A percentile compares a stretch with the other conserved stretches of the same genome.
Evolutionary conservation across 2,888 invertebrate species (phyloP).

Genomic region (Leptopilina syphax): DNA sequence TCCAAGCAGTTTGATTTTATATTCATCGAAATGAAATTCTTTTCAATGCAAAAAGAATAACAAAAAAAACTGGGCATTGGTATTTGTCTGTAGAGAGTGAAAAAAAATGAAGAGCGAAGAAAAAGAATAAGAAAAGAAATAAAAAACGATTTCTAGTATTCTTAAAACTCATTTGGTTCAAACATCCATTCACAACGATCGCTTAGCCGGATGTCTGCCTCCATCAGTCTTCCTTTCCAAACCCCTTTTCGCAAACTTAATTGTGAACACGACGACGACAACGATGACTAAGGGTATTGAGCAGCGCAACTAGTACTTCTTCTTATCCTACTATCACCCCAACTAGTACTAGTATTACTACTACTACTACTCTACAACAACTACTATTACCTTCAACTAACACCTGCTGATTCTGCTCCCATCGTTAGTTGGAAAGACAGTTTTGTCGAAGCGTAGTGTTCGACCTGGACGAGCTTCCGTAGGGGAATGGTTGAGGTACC

Average conservation of each 20-base stretch:
- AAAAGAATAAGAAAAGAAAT: background rate
- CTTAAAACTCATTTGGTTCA: slow-evolving; percentile 28
- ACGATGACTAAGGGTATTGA: background rate
- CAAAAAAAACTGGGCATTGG: slow-evolving; percentile 2
- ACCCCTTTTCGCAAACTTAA: slow-evolving; percentile 36
- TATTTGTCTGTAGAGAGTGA: background rate
- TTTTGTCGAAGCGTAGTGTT: slow-evolving; percentile 28
- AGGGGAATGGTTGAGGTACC: slow-evolving; percentile 16
- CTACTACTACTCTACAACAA: slow-evolving; percentile 6
- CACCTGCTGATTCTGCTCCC: slow-evolving; percentile 20
- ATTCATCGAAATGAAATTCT: background rate
- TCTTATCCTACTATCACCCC: background rate
- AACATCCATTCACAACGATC: slow-evolving; percentile 31
- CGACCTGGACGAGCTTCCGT: slow-evolving; percentile 38
- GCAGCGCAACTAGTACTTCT: slow-evolving; percentile 19
- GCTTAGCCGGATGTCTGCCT: slow-evolving; percentile 35
- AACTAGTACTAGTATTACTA: background rate
- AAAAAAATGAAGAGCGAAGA: background rate
- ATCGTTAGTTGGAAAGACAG: slow-evolving; percentile 41
- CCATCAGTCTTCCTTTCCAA: slow-evolving; percentile 26
- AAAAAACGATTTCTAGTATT: slow-evolving; percentile 9
- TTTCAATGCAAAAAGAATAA: background rate
- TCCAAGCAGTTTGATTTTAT: background rate
- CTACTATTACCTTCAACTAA: background rate
- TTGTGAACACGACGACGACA: slow-evolving; percentile 30